phyloP scores from a whole-genome alignment of 64 coral and sea anemone species.

The Actinia tenebrosa region DNA sequence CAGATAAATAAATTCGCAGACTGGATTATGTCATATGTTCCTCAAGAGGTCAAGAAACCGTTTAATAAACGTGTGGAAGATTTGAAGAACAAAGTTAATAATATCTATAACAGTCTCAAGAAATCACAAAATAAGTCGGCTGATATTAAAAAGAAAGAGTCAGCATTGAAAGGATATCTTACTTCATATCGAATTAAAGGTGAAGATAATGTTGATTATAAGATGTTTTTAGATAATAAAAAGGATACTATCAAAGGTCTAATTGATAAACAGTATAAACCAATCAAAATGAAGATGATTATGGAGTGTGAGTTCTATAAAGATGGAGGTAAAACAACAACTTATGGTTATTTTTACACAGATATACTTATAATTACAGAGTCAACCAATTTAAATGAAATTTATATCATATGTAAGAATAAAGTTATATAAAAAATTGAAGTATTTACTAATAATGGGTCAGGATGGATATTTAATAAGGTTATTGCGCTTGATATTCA shows the following conservation, averaged over 20 bases:
- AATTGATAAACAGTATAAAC: slow-evolving; percentile 3
- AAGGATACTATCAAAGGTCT: neutral
- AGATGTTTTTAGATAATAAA: neutral
- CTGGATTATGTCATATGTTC: slow-evolving; percentile 15
- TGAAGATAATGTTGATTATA: neutral
- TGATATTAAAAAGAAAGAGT: neutral
- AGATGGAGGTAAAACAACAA: neutral
- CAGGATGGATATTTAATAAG: neutral
- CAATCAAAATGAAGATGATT: slow-evolving; percentile 33
- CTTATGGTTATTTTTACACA: slow-evolving; percentile 14
- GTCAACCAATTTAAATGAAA: neutral
- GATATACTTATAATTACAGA: neutral
- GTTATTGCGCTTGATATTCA: neutral
- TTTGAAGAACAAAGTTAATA: slow-evolving; percentile 21
- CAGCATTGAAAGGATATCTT: slow-evolving; percentile 17
- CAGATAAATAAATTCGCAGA: slow-evolving; percentile 20
- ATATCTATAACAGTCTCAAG: neutral
- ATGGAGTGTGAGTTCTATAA: slow-evolving; percentile 4
- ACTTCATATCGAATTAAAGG: slow-evolving; percentile 2
- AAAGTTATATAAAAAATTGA: neutral
- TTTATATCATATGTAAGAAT: too few species aligned
- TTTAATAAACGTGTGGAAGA: slow-evolving; percentile 18
- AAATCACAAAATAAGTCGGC: neutral
- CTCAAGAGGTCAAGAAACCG: neutral
- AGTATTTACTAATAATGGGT: neutral